Percentiles rank a stretch among this genome's conserved stretches.
These are phyloP conservation scores for Ylistrum balloti DNA, from an alignment of 1,140 invertebrate species.

Conservation along the genomic window DNA sequence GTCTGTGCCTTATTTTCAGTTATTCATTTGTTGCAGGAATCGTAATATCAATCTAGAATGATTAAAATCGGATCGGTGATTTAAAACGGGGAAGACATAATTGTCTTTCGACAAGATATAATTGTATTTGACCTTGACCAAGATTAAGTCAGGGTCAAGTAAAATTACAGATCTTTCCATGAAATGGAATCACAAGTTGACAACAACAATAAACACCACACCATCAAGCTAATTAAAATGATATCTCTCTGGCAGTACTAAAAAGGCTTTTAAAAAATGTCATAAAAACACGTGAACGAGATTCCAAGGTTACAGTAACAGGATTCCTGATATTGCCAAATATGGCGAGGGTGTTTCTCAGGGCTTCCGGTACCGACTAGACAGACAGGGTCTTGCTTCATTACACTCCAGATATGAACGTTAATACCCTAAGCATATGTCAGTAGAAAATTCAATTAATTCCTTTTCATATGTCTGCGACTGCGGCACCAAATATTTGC, in stretches of 20 bases:
- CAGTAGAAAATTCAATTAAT: slow-evolving; percentile 16
- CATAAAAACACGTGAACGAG: neutral
- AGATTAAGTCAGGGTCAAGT: too few relatives aligned
- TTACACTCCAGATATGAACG: neutral
- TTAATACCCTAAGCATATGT: neutral
- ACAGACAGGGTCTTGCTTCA: neutral
- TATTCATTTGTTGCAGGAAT: neutral
- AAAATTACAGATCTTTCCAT: too few relatives aligned
- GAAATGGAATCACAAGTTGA: neutral
- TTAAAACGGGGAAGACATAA: neutral
- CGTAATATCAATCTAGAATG: neutral
- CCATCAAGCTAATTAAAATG: neutral
- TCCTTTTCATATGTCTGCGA: slow-evolving; percentile 27
- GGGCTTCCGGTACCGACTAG: neutral
- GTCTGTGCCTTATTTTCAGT: too few relatives aligned
- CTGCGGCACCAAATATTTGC: neutral
- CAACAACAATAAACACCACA: neutral
- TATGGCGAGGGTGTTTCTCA: neutral
- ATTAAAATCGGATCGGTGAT: neutral
- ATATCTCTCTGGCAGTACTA: neutral
- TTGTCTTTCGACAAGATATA: neutral
- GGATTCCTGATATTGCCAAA: neutral
- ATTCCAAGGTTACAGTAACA: neutral
- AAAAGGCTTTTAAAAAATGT: neutral
- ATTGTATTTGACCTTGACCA: too few relatives aligned